These are phyloP conservation scores for Lampris megalopsis DNA, from an alignment of 2,113 vertebrate species.

Conservation along the genomic window DNA sequence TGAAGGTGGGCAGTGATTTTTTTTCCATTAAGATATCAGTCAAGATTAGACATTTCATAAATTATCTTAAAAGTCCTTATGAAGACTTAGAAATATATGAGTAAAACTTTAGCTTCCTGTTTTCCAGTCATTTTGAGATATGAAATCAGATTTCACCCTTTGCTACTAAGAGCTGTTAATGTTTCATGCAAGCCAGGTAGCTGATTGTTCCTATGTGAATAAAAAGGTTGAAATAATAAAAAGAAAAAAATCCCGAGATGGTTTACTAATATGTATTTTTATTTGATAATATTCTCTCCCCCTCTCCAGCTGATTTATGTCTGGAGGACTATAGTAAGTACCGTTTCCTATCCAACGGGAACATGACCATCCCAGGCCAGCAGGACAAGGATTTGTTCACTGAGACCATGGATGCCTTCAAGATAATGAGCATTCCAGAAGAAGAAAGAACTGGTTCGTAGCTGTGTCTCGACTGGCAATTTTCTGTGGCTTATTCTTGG, in stretches of 20 bases:
- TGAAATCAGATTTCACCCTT: too few species aligned
- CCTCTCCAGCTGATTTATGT: constrained; percentile 78
- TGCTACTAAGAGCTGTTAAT: too few species aligned
- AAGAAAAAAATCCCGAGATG: too few species aligned
- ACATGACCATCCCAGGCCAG: constrained; percentile 93
- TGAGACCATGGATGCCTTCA: constrained; percentile 96
- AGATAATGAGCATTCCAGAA: constrained; percentile 96
- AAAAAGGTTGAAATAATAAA: too few species aligned
- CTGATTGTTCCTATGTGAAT: too few species aligned
- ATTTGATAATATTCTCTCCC: not conserved
- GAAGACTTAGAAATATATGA: not conserved
- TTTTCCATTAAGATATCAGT: too few species aligned
- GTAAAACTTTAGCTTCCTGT: not conserved
- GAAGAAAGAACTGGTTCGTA: constrained; percentile 63
- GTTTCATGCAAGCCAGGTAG: too few species aligned
- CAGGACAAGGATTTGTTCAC: constrained; percentile 95
- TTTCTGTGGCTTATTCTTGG: too few species aligned
- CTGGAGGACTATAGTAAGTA: constrained; percentile 92
- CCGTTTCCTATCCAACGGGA: constrained; percentile 95
- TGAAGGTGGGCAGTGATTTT: too few species aligned
- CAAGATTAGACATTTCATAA: too few species aligned
- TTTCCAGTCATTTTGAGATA: not conserved
- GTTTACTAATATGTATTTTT: not conserved
- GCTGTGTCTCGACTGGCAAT: too few species aligned
- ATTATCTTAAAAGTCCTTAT: not conserved